Percentiles rank a stretch among this genome's conserved stretches.
These are phyloP conservation scores for Drosophila barbarae DNA, from an alignment of 2,888 invertebrate genomes.

Conservation along the genomic window DNA sequence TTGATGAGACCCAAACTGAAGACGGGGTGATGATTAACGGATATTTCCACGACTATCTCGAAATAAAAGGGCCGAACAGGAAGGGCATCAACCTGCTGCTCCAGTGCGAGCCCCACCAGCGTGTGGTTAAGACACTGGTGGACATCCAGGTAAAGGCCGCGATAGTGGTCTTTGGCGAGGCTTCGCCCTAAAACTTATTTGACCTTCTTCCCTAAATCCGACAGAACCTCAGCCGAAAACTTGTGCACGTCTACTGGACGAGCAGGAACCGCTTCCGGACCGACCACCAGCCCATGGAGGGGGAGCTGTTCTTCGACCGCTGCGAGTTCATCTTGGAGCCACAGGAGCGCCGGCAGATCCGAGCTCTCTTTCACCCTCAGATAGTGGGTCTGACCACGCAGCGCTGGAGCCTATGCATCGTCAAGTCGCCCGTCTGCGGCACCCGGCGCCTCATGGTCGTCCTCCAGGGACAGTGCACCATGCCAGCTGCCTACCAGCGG, in stretches of 20 bases:
- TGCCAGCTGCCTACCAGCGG: conserved; percentile 40
- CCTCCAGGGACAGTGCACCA: conserved; percentile 58
- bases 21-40: conserved; percentile 66
- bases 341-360: conserved; percentile 42
- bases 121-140: conserved; percentile 54
- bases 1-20: neutral
- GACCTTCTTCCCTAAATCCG: neutral
- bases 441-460: conserved; percentile 50
- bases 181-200: neutral
- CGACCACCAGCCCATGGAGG: conserved; percentile 2
- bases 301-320: conserved; percentile 65
- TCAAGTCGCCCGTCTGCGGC: conserved; percentile 53
- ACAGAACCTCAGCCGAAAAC: conserved; percentile 61
- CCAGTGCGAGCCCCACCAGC: conserved; percentile 63
- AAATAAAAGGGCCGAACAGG: conserved; percentile 24
- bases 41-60: conserved; percentile 18
- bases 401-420: conserved; percentile 57
- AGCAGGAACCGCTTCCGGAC: neutral
- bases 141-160: conserved; percentile 32
- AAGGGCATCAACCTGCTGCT: conserved; percentile 46
- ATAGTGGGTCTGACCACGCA: conserved; percentile 59
- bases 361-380: conserved; percentile 61
- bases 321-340: conserved; percentile 57
- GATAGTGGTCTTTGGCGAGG: neutral
- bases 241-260: conserved; percentile 50